A percentile compares a stretch with the other conserved stretches of the same genome.
Conservation (phyloP, 2,888 invertebrate genomes). For the Lepidochitona cinerea region DNA sequence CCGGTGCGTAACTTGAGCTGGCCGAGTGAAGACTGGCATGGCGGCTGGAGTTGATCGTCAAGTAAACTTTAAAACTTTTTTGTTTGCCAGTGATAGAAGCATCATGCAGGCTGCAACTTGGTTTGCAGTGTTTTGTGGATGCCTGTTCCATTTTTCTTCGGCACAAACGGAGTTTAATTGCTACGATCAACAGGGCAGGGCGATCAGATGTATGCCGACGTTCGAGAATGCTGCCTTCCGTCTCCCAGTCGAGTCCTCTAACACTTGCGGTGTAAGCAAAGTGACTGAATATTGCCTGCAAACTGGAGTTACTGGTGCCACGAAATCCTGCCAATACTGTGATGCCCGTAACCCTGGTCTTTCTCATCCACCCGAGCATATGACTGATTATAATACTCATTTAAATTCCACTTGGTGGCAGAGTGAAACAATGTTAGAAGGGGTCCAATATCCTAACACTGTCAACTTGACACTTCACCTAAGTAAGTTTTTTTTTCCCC, state of each 20-base stretch:
- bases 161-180: slow-evolving; percentile 43
- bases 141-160: neutral
- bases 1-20: neutral
- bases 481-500: slow-evolving; percentile 74
- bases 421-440: slow-evolving; percentile 93
- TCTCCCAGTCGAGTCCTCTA: slow-evolving; percentile 90
- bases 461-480: slow-evolving; percentile 93
- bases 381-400: slow-evolving; percentile 93
- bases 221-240: slow-evolving; percentile 97
- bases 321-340: slow-evolving; percentile 80
- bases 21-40: neutral
- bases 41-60: neutral
- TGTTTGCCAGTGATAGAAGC: neutral
- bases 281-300: slow-evolving; percentile 86
- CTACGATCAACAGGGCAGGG: slow-evolving; percentile 64
- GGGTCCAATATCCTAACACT: slow-evolving; percentile 89
- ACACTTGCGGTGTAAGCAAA: slow-evolving; percentile 89
- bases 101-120: neutral
- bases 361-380: slow-evolving; percentile 81
- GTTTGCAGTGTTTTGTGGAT: neutral
- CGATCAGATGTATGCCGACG: slow-evolving; percentile 93
- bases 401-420: slow-evolving; percentile 70
- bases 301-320: slow-evolving; percentile 79
- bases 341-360: slow-evolving; percentile 74
- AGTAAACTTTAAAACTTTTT: too few relatives aligned